Conservation (phyloP, 2,113 vertebrate genomes). For the Tyto alba region DNA sequence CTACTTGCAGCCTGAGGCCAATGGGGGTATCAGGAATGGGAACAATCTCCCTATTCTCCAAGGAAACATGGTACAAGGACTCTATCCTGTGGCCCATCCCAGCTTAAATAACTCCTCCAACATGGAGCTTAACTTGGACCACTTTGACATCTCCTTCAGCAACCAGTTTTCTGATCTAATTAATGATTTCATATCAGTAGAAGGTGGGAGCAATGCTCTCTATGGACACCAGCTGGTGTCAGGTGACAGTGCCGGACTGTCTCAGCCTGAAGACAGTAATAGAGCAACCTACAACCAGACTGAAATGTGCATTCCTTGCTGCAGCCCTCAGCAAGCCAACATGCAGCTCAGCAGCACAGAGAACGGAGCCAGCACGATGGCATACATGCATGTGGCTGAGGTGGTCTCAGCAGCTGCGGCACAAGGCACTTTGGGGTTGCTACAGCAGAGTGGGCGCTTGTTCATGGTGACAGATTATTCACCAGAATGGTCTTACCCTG, state of each 20-base stretch:
- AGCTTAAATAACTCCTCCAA: conserved; percentile 76
- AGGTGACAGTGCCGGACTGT: conserved; percentile 76
- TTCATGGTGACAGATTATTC: conserved; percentile 99
- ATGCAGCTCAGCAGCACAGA: conserved; percentile 76
- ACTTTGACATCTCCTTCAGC: conserved; percentile 99
- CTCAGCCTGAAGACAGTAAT: conserved; percentile 79
- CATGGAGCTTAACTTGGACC: conserved; percentile 98
- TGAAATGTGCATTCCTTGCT: conserved; percentile 95
- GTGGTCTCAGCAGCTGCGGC: conserved; percentile 91
- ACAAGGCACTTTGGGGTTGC: conserved; percentile 90
- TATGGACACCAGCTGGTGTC: conserved; percentile 94
- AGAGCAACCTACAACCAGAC: conserved; percentile 85
- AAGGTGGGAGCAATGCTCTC: conserved; percentile 84
- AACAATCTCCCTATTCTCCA: conserved; percentile 86
- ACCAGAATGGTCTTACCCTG: conserved; percentile 98
- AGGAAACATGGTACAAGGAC: conserved; percentile 90
- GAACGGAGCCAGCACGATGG: conserved; percentile 83
- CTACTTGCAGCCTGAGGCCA: conserved; percentile 86
- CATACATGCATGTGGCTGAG: conserved; percentile 98
- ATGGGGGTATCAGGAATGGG: conserved; percentile 78
- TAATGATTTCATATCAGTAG: conserved; percentile 97
- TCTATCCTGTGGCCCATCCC: conserved; percentile 89
- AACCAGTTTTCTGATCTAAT: conserved; percentile 99
- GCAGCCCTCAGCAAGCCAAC: conserved; percentile 88
- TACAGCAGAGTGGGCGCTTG: conserved; percentile 92